Evolutionary conservation across 2,113 vertebrate species (phyloP).

Genomic region (Ammospiza nelsoni): DNA sequence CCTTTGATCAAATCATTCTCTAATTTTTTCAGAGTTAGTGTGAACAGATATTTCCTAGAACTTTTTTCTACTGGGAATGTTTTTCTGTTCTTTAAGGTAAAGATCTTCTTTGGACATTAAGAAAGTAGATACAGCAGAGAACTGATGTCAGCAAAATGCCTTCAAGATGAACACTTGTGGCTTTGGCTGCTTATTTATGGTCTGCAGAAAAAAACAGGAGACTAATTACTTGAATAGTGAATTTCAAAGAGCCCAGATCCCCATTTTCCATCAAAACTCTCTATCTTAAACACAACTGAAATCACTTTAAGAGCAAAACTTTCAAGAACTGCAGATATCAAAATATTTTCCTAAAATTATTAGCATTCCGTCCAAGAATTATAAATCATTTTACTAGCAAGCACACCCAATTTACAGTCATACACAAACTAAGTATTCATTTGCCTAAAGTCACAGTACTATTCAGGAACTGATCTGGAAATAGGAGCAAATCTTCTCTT

Average conservation of each 20-base stretch:
- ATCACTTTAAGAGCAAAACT: not conserved
- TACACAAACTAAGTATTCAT: not conserved
- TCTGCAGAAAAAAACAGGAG: not conserved
- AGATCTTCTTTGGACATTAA: not conserved
- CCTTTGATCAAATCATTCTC: not conserved
- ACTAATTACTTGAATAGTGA: not conserved
- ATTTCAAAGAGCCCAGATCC: not conserved
- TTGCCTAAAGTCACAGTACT: not conserved
- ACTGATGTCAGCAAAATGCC: not conserved
- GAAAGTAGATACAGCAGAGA: not conserved
- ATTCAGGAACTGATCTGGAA: not conserved
- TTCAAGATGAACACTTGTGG: not conserved
- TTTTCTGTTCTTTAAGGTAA: not conserved
- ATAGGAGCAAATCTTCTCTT: not conserved
- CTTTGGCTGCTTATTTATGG: not conserved
- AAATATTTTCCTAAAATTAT: not conserved
- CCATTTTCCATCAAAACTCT: not conserved
- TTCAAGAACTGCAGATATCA: fast-evolving
- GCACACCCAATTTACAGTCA: not conserved
- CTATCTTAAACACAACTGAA: not conserved
- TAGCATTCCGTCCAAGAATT: not conserved
- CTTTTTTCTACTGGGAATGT: not conserved
- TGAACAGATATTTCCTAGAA: not conserved
- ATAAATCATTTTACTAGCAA: not conserved
- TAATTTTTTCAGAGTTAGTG: not conserved